Conservation (phyloP, 2,888 invertebrate genomes). For the Drosophila sordidula region DNA sequence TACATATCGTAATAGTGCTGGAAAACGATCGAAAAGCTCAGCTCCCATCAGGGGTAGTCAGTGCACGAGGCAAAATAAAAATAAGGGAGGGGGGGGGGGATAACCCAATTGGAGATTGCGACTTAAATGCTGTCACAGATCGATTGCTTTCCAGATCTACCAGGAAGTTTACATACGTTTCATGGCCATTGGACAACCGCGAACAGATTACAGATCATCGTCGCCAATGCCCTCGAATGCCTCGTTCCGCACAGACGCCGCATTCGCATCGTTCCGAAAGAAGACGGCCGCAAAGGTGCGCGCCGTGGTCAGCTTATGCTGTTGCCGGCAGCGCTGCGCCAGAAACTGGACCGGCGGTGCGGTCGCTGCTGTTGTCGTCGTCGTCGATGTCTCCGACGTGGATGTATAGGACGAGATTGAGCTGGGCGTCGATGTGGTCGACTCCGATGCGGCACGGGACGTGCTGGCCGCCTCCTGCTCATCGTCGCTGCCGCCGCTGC, state of each 20-base stretch:
- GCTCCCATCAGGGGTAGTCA: background rate
- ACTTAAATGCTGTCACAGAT: constrained; percentile 2
- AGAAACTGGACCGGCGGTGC: constrained; percentile 85
- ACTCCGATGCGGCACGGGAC: constrained; percentile 53
- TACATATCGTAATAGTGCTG: constrained; percentile 29
- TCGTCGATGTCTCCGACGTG: constrained; percentile 46
- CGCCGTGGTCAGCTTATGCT: constrained; percentile 87
- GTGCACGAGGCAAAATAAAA: background rate
- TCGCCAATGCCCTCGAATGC: constrained; percentile 98
- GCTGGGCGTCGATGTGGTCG: constrained; percentile 73
- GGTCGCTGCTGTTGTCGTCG: constrained; percentile 54
- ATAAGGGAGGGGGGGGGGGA: no score
- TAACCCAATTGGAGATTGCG: constrained; percentile 3
- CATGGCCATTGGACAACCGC: constrained; percentile 12
- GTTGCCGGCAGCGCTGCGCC: constrained; percentile 88
- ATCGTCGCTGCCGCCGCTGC: constrained; percentile 46
- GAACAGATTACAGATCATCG: constrained; percentile 90
- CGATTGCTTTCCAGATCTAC: constrained; percentile 30
- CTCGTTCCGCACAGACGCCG: constrained; percentile 91
- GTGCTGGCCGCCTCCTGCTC: constrained; percentile 70
- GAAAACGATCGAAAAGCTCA: constrained; percentile 27
- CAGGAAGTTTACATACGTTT: constrained; percentile 31
- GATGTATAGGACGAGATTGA: constrained; percentile 54
- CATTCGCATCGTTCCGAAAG: constrained; percentile 87
- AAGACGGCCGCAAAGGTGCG: constrained; percentile 87